Conservation (phyloP, 1,140 invertebrate species). For the Drosophila cardini region DNA sequence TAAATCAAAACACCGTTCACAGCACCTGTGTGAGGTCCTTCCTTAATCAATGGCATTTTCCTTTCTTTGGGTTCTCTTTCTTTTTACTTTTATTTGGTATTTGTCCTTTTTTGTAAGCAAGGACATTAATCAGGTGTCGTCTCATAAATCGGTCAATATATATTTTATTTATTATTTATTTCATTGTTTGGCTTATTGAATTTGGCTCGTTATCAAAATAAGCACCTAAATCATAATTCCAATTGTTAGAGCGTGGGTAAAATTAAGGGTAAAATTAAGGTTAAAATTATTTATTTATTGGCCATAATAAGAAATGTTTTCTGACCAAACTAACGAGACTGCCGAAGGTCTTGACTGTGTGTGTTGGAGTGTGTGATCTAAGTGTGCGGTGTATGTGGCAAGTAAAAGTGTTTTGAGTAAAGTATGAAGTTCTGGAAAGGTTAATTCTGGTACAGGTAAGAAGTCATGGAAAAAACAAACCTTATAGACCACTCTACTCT, state of each 20-base stretch:
- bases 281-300: slow-evolving; percentile 20
- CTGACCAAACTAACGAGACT: slow-evolving; percentile 23
- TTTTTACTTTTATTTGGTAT: slow-evolving; percentile 7
- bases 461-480: neutral
- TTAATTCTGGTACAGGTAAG: neutral
- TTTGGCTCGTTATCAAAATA: slow-evolving; percentile 65
- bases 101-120: slow-evolving; percentile 47
- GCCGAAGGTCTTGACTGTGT: neutral
- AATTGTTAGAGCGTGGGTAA: slow-evolving; percentile 57
- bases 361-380: neutral
- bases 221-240: slow-evolving; percentile 70
- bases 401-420: slow-evolving; percentile 12
- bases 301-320: slow-evolving; percentile 28
- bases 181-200: slow-evolving; percentile 54
- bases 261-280: slow-evolving; percentile 22
- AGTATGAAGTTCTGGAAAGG: neutral
- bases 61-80: slow-evolving; percentile 26
- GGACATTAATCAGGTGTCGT: slow-evolving; percentile 62
- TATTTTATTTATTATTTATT: slow-evolving; percentile 60
- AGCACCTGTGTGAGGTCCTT: slow-evolving; percentile 61
- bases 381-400: slow-evolving; percentile 16
- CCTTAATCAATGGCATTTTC: slow-evolving; percentile 67
- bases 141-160: slow-evolving; percentile 52
- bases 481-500: no score
- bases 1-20: slow-evolving; percentile 70